Base-by-base conservation (phyloP, 2,113 vertebrate species). In the Osmerus mordax region DNA sequence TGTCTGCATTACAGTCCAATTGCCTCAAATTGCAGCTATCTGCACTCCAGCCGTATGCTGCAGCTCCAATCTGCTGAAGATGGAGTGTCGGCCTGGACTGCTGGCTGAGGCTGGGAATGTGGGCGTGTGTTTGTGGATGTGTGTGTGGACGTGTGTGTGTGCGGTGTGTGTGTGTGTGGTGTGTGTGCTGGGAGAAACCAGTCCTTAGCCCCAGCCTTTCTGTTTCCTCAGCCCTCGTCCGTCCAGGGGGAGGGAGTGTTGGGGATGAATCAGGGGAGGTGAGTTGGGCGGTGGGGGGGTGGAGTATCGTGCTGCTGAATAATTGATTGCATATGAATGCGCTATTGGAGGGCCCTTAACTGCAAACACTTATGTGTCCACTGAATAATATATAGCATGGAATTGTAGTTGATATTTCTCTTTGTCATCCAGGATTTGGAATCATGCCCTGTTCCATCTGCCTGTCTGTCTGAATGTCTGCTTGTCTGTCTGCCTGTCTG, bases 301-400 rank as follows among this genome's bases (percentile, higher is more conserved):
- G 59, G 81, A 82, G 78, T 73, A 82, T 88, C 82, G 62, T 79
- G 67, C 71, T 78, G 51, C 55, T 90, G 73, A 89, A 89, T 91
- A 88, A 91, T 91, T 88, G 78, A 91, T 86, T 56, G 69, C 75
- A 86, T 89, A 82, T 86, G 84, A 88, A 87, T 83, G 82, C 73
- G 72, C 70, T 76, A 86, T 86, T 86, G 83, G 81, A 83, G 81
- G 67, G 79, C 83, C 86, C 83, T 85, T 85, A 89, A 89, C 84
- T 84, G 87, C 86, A 88, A 90, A 90, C 86, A 89, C 87, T 89
- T 89, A 84, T 74, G 77, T 74, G 71, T 64, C 72, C 66, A 83
- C 66, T 90, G 83, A 91, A 91, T 90, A 88, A 89, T 89, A 81
- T 70, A 91, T 89, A 67, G 72, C 71, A 56, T 47, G 55, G 87